Conservation (phyloP, 1,140 invertebrate species). For the Tetragonula clypearis region DNA sequence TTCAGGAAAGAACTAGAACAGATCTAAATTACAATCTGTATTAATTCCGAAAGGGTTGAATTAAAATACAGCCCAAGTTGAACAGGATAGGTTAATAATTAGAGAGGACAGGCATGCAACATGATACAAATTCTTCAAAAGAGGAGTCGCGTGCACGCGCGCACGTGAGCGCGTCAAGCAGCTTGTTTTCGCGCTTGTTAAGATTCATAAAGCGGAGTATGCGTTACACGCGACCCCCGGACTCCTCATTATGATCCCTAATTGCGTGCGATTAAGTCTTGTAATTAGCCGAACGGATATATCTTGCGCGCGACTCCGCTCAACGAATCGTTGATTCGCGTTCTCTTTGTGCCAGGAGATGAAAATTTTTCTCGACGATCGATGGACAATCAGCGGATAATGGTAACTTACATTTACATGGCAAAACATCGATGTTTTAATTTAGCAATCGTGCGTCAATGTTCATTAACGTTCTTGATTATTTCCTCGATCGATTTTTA, state of each 20-base stretch:
- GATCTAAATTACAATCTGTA: not conserved
- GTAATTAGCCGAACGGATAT: constrained; percentile 62
- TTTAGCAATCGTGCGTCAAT: not conserved
- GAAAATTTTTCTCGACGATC: not conserved
- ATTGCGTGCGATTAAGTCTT: constrained; percentile 66
- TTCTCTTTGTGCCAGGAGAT: not conserved
- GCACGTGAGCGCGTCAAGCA: not conserved
- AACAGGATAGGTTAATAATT: not conserved
- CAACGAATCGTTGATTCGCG: not conserved
- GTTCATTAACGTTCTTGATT: not conserved
- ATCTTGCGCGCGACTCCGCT: constrained; percentile 33
- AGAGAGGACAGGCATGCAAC: not conserved
- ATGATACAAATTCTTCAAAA: too few species aligned
- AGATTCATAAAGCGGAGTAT: constrained; percentile 64
- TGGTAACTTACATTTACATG: not conserved
- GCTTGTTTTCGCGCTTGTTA: constrained; percentile 54
- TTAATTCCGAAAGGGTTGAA: not conserved
- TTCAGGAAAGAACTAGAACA: too few species aligned
- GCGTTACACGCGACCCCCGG: constrained; percentile 67
- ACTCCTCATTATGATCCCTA: constrained; percentile 64
- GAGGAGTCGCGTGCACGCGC: not conserved
- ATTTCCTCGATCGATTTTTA: not conserved
- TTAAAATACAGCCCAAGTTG: not conserved
- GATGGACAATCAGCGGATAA: not conserved
- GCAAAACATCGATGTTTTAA: not conserved